phyloP scores from a whole-genome alignment of 1,140 invertebrate genomes.

The Drosophila lini region DNA sequence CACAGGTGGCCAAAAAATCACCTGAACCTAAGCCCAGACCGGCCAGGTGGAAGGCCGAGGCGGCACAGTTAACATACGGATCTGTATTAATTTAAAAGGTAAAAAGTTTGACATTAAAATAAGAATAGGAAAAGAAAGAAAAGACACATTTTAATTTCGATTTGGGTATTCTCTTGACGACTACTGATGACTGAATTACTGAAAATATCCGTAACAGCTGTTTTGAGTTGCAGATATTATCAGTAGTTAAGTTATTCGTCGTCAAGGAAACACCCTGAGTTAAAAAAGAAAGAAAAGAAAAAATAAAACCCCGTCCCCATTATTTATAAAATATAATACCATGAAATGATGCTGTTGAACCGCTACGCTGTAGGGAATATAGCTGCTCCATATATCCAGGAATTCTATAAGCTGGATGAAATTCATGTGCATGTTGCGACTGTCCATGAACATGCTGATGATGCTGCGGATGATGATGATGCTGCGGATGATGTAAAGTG shows the following conservation, averaged over 20 bases:
- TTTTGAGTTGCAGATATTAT: too few relatives aligned
- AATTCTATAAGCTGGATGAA: constrained; percentile 88
- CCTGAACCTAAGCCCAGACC: constrained; percentile 74
- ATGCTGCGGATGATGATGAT: constrained; percentile 48
- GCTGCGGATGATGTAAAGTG: constrained; percentile 29
- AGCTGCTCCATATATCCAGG: constrained; percentile 89
- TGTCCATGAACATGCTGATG: constrained; percentile 55
- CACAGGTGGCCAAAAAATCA: constrained; percentile 70
- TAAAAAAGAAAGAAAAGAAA: neutral
- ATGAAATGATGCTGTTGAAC: constrained; percentile 85
- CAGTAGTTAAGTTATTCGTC: too few relatives aligned
- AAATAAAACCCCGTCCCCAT: neutral
- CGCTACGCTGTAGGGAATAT: constrained; percentile 87
- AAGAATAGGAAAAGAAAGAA: neutral
- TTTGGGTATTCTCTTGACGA: too few relatives aligned
- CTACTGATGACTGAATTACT: too few relatives aligned
- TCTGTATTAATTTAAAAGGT: constrained; percentile 45
- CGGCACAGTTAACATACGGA: constrained; percentile 68
- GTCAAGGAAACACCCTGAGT: too few relatives aligned
- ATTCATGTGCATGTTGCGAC: constrained; percentile 80
- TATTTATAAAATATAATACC: constrained; percentile 70
- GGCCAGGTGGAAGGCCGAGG: constrained; percentile 73
- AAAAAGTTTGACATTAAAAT: neutral
- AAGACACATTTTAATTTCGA: too few relatives aligned
- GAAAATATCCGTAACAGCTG: too few relatives aligned